These are phyloP conservation scores for Chrysotoxum bicinctum DNA, from an alignment of 2,888 invertebrate genomes.

Conservation along the genomic window DNA sequence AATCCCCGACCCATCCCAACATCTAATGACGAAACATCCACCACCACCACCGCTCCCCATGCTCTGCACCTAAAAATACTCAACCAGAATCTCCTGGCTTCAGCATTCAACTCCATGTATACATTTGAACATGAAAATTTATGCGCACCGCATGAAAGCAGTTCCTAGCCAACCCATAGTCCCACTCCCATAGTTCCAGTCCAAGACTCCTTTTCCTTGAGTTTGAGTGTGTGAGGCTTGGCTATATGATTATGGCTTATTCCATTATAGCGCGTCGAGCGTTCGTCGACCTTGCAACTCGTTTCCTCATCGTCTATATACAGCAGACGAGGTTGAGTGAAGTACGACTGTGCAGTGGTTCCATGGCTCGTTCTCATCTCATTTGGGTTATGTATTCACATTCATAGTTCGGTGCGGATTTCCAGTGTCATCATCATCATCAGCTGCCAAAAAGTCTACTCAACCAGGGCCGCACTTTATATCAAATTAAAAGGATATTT, in stretches of 20 bases:
- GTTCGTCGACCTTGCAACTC: conserved; percentile 82
- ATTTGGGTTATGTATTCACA: conserved; percentile 55
- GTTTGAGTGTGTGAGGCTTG: conserved; percentile 19
- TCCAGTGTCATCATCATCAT: conserved; percentile 50
- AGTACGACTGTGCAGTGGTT: conserved; percentile 50
- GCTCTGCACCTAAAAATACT: background rate
- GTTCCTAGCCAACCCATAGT: conserved; percentile 11
- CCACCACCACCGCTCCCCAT: background rate
- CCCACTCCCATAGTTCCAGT: conserved; percentile 22
- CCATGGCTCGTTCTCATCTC: conserved; percentile 43
- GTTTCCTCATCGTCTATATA: conserved; percentile 75
- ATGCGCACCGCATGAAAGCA: conserved; percentile 44
- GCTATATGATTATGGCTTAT: conserved; percentile 34
- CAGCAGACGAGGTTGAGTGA: conserved; percentile 22
- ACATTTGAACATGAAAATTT: conserved; percentile 50
- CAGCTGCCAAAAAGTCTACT: conserved; percentile 5
- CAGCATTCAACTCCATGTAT: background rate
- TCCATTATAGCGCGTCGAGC: conserved; percentile 73
- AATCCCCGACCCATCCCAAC: conserved; percentile 73
- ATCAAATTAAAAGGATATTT: background rate
- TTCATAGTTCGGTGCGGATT: conserved; percentile 29
- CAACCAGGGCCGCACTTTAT: background rate
- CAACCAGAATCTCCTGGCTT: background rate
- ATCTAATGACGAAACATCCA: conserved; percentile 69
- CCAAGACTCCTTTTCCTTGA: background rate